Evolutionary conservation across 37 sponge, comb jelly and placozoan genomes (phyloP).

Genomic region (Spongilla lacustris): DNA sequence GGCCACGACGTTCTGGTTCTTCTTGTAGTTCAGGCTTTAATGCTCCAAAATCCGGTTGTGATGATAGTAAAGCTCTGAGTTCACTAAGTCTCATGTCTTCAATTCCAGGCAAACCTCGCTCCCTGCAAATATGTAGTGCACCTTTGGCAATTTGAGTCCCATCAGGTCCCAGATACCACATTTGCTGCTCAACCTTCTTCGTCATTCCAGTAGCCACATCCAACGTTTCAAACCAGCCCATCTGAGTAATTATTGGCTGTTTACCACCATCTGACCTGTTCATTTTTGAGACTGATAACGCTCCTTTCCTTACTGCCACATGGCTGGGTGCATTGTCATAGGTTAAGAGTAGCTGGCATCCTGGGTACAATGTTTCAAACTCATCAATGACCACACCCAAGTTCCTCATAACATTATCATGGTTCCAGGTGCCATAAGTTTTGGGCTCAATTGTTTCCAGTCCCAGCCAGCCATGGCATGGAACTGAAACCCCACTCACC

Average conservation of each 20-base stretch:
- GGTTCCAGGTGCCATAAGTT: background rate
- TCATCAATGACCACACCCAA: slow-evolving; percentile 1
- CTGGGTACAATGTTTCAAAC: background rate
- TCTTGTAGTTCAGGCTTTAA: no score
- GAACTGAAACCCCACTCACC: background rate
- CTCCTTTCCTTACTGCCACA: background rate
- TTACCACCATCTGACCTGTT: background rate
- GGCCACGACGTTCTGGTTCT: no score
- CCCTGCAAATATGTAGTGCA: background rate
- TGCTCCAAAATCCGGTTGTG: background rate
- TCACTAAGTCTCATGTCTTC: background rate
- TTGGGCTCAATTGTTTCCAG: slow-evolving; percentile 1
- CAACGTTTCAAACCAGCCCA: background rate
- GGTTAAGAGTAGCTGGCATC: background rate
- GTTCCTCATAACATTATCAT: background rate
- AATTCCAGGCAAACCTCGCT: background rate
- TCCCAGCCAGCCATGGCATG: slow-evolving; percentile 1
- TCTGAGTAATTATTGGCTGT: slow-evolving; percentile 1
- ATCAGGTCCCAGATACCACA: background rate
- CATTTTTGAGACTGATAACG: background rate
- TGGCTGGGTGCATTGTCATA: background rate
- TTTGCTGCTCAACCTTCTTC: background rate
- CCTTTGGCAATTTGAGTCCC: background rate
- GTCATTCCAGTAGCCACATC: background rate
- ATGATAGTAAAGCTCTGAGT: slow-evolving; percentile 1